phyloP scores from a whole-genome alignment of 2,797 vertebrate species.

The Macrochelys suwanniensis region DNA sequence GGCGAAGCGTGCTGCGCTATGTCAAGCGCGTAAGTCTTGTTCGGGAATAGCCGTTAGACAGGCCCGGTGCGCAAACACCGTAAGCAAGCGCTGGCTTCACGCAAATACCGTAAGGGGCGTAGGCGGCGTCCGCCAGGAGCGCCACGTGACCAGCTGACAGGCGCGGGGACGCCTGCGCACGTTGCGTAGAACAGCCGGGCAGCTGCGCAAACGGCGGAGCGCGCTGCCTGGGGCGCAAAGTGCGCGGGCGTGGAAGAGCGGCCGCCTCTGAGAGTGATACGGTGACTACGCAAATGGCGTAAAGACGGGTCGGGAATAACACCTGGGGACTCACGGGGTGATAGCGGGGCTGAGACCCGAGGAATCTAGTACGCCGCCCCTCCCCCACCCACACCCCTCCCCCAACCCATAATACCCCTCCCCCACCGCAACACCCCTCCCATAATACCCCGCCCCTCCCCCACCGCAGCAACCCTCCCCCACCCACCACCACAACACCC shows the following conservation, averaged over 20 bases:
- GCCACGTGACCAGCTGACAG: neutral
- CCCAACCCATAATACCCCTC: neutral
- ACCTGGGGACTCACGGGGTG: neutral
- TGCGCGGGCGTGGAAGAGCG: neutral
- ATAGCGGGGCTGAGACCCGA: neutral
- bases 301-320: neutral
- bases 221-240: no score
- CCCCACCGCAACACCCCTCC: neutral
- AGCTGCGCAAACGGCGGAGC: fast-evolving
- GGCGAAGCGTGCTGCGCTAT: neutral
- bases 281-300: neutral
- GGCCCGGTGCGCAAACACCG: neutral
- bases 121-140: no score
- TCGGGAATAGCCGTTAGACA: neutral
- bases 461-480: neutral
- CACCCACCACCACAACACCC: neutral
- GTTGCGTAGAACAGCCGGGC: neutral
- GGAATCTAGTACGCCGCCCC: neutral
- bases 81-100: no score
- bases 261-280: neutral
- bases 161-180: neutral
- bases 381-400: neutral
- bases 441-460: neutral
- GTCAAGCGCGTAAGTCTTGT: neutral
- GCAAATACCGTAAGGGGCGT: neutral